These are phyloP conservation scores for Tanypteryx hageni DNA, from an alignment of 2,888 invertebrate species.

Conservation along the genomic window DNA sequence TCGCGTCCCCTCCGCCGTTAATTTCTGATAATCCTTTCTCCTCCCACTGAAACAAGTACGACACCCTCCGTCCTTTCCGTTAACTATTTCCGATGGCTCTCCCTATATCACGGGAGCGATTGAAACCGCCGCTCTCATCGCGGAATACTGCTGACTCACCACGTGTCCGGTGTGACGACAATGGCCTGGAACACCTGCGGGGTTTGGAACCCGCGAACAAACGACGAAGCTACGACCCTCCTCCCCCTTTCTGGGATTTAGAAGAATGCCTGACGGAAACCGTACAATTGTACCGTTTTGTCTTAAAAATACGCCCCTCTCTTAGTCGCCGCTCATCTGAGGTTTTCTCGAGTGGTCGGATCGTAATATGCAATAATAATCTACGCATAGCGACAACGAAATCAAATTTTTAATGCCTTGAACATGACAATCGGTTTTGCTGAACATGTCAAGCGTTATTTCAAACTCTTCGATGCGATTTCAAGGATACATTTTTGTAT, in stretches of 20 bases:
- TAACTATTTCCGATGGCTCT: not conserved
- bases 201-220: constrained; percentile 1
- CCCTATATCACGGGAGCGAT: not conserved
- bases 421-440: not conserved
- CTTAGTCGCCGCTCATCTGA: not conserved
- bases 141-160: constrained; percentile 6
- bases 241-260: not conserved
- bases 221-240: not conserved
- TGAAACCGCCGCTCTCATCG: not conserved
- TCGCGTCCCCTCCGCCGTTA: not conserved
- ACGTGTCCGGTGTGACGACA: not conserved
- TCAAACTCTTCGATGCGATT: no score
- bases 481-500: no score
- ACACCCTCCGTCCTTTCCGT: not conserved
- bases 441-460: not conserved
- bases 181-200: constrained; percentile 34
- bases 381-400: not conserved
- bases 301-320: constrained; percentile 32
- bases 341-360: not conserved
- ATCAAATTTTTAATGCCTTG: not conserved
- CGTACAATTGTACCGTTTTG: constrained; percentile 59
- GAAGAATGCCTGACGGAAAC: constrained; percentile 28
- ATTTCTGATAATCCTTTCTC: not conserved
- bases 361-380: not conserved
- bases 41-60: not conserved